Base-by-base conservation (phyloP, 2,797 vertebrate genomes). In the Clarias laeviceps region DNA sequence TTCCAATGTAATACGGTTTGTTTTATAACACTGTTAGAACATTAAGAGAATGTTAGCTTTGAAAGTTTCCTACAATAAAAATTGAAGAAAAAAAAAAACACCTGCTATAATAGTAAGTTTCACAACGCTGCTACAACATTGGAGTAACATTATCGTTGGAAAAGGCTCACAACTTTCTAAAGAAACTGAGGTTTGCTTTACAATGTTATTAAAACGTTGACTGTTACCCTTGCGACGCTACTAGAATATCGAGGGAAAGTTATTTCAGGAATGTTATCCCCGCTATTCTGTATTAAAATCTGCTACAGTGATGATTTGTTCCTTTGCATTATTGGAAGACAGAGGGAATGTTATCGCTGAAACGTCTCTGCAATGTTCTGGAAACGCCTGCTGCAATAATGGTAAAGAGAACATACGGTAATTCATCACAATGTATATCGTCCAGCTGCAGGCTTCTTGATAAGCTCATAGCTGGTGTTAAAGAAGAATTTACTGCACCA, bases 401-500 rank as follows among this genome's bases (percentile, higher is more conserved):
- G 37, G 69, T 40, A 9, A 54, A 54, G 45, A 29, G 9, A 54
- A 32, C 12, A 32, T 22, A 37, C 32, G 0, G 45, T 74, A 27
- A 29, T 56, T 74, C 18, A 74, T 74, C 45, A 54, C 72, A 18
- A 9, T 9, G 22, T 27, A 18, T 20, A 56, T 54, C 6, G 45
- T 74, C n/a, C 45, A 29, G 45, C 45, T 56, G 45, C 72, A 29
- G 72, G 45, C 72, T 27, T 74, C 72, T 74, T 2, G 72, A 74
- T 74, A 74, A 27, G 72, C 72, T 54, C 72, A 54, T 4, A 40
- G 24, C 27, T n/a, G 0, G 72, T 50, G 40, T 29, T 74, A 20
- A 18, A 29, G 72, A 76, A 69, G 66, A 82, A 72, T 70, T 78
- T 83, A 70, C 82, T 74, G 82, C 81, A 65, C 65, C 62, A 69